Conservation (phyloP, 2,113 vertebrate species). For the Camelus bactrianus region DNA sequence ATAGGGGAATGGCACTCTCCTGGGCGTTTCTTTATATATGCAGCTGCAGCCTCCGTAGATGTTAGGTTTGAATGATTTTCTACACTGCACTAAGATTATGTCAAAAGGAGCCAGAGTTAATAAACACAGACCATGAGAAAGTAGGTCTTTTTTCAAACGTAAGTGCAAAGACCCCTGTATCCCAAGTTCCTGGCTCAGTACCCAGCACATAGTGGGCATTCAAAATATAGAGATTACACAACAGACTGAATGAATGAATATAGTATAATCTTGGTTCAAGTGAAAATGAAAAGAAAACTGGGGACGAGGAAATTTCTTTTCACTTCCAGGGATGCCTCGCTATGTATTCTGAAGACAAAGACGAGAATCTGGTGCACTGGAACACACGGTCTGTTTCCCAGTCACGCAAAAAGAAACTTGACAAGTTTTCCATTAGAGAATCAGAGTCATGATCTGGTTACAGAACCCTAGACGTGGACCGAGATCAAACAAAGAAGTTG, state of each 20-base stretch:
- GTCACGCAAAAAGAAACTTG: neutral
- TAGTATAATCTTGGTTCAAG: neutral
- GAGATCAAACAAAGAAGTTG: neutral
- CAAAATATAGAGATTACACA: neutral
- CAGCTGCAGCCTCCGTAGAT: neutral
- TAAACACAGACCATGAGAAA: slow-evolving; percentile 17
- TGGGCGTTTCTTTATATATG: neutral
- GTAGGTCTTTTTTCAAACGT: neutral
- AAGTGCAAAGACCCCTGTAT: neutral
- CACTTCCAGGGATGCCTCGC: neutral
- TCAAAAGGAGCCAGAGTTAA: neutral
- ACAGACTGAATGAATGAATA: neutral
- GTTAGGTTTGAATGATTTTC: neutral
- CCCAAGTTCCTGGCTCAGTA: neutral
- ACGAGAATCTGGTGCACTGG: neutral
- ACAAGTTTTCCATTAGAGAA: neutral
- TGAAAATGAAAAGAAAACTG: slow-evolving; percentile 8
- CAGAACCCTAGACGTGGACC: neutral
- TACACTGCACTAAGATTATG: neutral
- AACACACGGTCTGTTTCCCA: neutral
- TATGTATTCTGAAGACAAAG: neutral
- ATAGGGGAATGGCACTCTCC: neutral
- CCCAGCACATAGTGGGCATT: neutral
- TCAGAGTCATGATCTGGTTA: neutral
- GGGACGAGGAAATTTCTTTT: neutral